Percentiles rank a stretch among this genome's conserved stretches.
Evolutionary conservation across 2,888 invertebrate species (phyloP).

Genomic region (Norana najaformis): DNA sequence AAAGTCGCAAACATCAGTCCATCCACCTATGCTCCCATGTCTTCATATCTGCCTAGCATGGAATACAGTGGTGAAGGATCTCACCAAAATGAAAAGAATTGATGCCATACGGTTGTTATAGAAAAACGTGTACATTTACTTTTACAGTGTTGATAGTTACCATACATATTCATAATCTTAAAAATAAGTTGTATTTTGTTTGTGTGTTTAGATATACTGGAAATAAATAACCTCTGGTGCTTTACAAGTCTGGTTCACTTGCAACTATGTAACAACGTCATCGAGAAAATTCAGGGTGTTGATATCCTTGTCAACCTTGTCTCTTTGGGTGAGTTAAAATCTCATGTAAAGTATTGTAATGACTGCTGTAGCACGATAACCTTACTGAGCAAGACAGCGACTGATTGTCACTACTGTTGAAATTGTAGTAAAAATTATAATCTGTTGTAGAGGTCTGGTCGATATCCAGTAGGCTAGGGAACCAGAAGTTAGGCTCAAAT

Average conservation of each 20-base stretch:
- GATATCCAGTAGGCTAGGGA: background rate
- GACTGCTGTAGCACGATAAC: background rate
- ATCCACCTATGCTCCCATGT: too few species aligned
- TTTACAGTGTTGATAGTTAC: too few species aligned
- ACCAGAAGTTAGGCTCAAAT: background rate
- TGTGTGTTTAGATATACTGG: constrained; percentile 74
- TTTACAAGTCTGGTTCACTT: constrained; percentile 77
- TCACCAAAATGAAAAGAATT: too few species aligned
- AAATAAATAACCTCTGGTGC: constrained; percentile 86
- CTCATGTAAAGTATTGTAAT: background rate
- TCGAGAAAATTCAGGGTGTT: constrained; percentile 84
- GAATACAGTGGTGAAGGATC: too few species aligned
- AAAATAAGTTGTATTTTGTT: constrained; percentile 70
- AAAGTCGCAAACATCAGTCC: too few species aligned
- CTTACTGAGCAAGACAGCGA: too few species aligned
- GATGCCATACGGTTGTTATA: too few species aligned
- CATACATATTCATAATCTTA: too few species aligned
- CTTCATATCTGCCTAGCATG: too few species aligned
- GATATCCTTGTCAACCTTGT: constrained; percentile 74
- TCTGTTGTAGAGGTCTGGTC: background rate
- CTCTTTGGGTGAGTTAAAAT: constrained; percentile 68
- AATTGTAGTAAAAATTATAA: background rate
- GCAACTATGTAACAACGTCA: constrained; percentile 81
- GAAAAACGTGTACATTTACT: too few species aligned
- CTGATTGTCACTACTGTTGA: background rate